A percentile compares a stretch with the other conserved stretches of the same genome.
phyloP scores from a whole-genome alignment of 1,140 invertebrate genomes.

The Nymphalis io region DNA sequence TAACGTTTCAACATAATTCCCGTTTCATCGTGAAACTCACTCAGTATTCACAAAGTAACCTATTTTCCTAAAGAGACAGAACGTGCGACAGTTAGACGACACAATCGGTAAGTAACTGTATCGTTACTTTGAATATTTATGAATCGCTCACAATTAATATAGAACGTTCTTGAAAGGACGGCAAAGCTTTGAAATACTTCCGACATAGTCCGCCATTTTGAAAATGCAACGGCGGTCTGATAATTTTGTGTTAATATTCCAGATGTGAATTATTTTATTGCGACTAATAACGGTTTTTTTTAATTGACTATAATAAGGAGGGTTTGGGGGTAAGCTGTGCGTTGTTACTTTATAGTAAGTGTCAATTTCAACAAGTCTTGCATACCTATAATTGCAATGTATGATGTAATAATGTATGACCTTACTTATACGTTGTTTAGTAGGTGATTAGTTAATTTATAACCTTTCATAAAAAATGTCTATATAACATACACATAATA shows the following conservation, averaged over 20 bases:
- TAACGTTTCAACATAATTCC: not conserved
- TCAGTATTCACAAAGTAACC: slow-evolving; percentile 3
- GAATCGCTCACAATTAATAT: not conserved
- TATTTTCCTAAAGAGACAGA: not conserved
- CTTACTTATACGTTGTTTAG: no score
- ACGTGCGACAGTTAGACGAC: slow-evolving; percentile 1
- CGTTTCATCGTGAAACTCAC: not conserved
- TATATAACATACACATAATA: no score
- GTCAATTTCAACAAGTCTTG: no score
- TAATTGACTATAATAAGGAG: no score
- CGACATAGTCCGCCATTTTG: slow-evolving; percentile 12
- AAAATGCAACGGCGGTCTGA: not conserved
- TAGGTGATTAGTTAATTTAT: no score
- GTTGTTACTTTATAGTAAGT: no score
- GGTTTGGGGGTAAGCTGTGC: no score
- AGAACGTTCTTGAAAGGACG: slow-evolving; percentile 3
- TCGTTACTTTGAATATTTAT: slow-evolving; percentile 8
- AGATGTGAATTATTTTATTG: not conserved
- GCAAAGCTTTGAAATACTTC: slow-evolving; percentile 9
- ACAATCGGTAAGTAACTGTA: slow-evolving; percentile 4
- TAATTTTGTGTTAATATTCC: not conserved
- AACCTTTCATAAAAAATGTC: no score
- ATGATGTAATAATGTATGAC: no score
- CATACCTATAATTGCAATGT: no score
- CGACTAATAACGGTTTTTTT: no score